These are phyloP conservation scores for Physella acuta DNA, from an alignment of 1,140 invertebrate species.

Conservation along the genomic window DNA sequence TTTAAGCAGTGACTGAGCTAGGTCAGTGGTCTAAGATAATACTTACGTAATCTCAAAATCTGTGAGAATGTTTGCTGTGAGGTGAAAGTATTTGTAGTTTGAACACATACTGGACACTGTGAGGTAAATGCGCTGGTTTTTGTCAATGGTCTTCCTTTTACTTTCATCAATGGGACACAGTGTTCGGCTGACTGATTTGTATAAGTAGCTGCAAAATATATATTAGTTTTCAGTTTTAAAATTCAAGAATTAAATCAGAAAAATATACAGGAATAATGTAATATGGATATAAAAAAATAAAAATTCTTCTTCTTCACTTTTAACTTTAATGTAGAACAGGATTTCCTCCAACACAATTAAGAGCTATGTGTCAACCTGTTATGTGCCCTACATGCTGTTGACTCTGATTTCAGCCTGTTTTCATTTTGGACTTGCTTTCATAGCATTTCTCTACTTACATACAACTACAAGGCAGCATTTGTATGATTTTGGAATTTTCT, in stretches of 20 bases:
- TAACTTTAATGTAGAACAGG: background rate
- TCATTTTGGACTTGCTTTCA: too few relatives aligned
- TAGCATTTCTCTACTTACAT: too few relatives aligned
- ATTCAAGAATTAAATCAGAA: too few relatives aligned
- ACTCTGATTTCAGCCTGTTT: too few relatives aligned
- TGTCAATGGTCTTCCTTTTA: conserved; percentile 44
- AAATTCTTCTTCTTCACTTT: background rate
- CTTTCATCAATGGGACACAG: conserved; percentile 68
- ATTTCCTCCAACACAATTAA: background rate
- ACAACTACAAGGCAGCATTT: too few relatives aligned
- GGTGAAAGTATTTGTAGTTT: conserved; percentile 61
- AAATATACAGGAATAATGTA: background rate
- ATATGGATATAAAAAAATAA: background rate
- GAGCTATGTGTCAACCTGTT: background rate
- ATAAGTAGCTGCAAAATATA: conserved; percentile 59
- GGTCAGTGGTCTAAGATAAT: background rate
- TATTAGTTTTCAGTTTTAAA: too few relatives aligned
- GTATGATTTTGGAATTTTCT: background rate
- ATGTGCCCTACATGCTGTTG: background rate
- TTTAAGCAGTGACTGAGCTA: background rate
- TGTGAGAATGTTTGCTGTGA: conserved; percentile 63
- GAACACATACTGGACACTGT: conserved; percentile 67
- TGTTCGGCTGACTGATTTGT: conserved; percentile 67
- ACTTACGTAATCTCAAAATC: conserved; percentile 66
- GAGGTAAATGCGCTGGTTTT: conserved; percentile 62